Evolutionary conservation across 1,140 invertebrate species (phyloP).

Genomic region (Hylyphantes graminicola): DNA sequence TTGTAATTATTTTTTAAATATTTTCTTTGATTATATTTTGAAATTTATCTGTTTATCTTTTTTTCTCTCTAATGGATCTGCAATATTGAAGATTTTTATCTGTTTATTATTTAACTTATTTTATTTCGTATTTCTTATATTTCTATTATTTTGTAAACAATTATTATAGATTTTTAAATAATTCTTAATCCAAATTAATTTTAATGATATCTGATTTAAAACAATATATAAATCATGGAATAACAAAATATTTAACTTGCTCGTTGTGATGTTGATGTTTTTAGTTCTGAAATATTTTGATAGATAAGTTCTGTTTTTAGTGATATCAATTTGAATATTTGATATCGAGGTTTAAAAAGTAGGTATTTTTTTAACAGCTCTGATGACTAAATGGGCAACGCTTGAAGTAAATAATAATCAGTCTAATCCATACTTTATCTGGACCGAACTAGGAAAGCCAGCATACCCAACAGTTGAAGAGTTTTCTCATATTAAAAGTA

Average conservation of each 20-base stretch:
- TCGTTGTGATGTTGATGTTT: not conserved
- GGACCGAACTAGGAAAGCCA: slow-evolving; percentile 49
- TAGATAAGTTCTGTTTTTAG: not conserved
- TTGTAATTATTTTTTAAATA: not conserved
- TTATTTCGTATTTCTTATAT: not conserved
- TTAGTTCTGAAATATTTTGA: not conserved
- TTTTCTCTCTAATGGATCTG: too few species aligned
- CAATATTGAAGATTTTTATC: too few species aligned
- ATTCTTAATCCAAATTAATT: not conserved
- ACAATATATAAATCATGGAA: not conserved
- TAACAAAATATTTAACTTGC: not conserved
- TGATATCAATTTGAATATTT: not conserved
- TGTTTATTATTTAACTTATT: not conserved
- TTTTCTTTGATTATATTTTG: not conserved
- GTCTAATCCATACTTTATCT: slow-evolving; percentile 48
- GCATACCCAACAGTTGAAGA: slow-evolving; percentile 28
- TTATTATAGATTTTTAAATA: not conserved
- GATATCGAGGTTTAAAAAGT: not conserved
- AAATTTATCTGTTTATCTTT: not conserved
- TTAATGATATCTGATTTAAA: not conserved
- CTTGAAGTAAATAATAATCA: slow-evolving; percentile 41
- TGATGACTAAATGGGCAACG: slow-evolving; percentile 9
- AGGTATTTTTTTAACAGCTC: not conserved
- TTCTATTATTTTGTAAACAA: not conserved
- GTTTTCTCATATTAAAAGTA: slow-evolving; percentile 28